Evolutionary conservation across 2,888 invertebrate species (phyloP), one percentile per base, ranked within the genome.

Genomic region (Linnaemya tessellans): DNA sequence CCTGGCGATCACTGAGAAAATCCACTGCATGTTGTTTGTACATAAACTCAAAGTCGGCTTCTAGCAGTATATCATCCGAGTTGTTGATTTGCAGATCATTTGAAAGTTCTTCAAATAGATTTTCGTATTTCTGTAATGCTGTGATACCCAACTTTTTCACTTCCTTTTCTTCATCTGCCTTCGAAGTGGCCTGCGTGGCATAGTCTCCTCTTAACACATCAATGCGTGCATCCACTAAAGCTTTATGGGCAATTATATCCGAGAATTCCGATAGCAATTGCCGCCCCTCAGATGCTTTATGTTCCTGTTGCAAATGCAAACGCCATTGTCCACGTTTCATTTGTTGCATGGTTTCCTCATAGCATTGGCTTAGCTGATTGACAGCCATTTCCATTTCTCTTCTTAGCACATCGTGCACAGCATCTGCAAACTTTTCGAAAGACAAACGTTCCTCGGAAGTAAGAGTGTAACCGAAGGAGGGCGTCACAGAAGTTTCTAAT

Each of bases 151-250:
- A 88, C 20, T 82, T 62, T 51, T 68, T 70, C 0, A 70, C 56
- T 41, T 84, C 77, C 3, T 71, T 78, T 51, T 78, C 78, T 1
- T 75, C 70, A 13, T 78, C 74, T 0, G 58, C 1, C 35, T 87
- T 84, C 0, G 62, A 41, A 13, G 60, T 10, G 7, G 56, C 20
- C 13, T 84, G 82, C 2, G 70, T 62, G 10, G 85, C 84, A 51
- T 87, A 87, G 18, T 88, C 88, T 80, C 95, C 95, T 88, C 94
- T 94, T 65, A 96, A 93, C 68, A 96, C 95, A 67, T 94, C 94
- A 88, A 96, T 95, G 89, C 96, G 94, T 75, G 96, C 96, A 92
- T 97, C 96, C 75, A 97, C 94, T 81, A 97, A 93, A 54, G 96
- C 95, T 91, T 96, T 96, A 88, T 96, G 96, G 41, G 96, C 96